phyloP scores from a whole-genome alignment of 2,888 invertebrate species.

The Acronicta alni region DNA sequence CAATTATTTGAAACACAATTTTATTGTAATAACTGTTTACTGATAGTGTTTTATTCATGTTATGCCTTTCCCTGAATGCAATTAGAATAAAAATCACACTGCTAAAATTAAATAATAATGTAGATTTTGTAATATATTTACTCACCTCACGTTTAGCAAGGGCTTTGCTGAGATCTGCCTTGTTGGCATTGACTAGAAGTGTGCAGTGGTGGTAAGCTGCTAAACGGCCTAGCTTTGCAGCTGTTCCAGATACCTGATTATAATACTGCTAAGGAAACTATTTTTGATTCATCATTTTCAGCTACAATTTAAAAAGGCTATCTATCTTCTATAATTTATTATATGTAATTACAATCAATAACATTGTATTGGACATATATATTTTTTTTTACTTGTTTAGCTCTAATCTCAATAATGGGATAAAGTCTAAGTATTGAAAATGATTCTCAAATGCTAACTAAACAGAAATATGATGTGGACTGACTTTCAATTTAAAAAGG shows the following conservation, averaged over 20 bases:
- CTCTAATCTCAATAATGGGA: no score
- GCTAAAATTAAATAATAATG: background rate
- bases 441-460: no score
- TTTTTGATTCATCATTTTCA: constrained; percentile 10
- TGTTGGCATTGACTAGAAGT: constrained; percentile 95
- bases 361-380: background rate
- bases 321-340: no score
- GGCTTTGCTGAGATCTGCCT: constrained; percentile 92
- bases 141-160: constrained; percentile 93
- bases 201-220: constrained; percentile 99
- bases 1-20: no score
- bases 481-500: constrained; percentile 65
- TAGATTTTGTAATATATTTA: constrained; percentile 24
- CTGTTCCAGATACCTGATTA: constrained; percentile 97
- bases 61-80: background rate
- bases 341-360: background rate
- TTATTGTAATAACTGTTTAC: no score
- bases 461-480: background rate
- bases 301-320: background rate
- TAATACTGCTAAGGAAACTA: constrained; percentile 61
- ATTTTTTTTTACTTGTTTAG: no score
- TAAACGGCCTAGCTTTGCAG: constrained; percentile 96
- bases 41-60: no score
- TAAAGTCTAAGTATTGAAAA: background rate
- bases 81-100: background rate